These are phyloP conservation scores for Cryptocephalus primarius DNA, from an alignment of 2,888 invertebrate genomes.

Conservation along the genomic window DNA sequence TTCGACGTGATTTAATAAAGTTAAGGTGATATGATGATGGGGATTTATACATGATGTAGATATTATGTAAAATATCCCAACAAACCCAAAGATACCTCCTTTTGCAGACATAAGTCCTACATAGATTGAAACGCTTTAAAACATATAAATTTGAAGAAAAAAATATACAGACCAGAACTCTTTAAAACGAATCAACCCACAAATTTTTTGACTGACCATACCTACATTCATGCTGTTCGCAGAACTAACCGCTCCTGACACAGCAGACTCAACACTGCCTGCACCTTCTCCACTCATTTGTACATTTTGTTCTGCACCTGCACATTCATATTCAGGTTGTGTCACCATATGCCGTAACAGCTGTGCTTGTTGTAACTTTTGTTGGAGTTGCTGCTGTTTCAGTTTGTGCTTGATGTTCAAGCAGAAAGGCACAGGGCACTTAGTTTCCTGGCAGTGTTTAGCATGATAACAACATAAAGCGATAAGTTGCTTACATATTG, in stretches of 20 bases:
- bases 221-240: constrained; percentile 18
- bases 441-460: constrained; percentile 93
- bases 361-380: constrained; percentile 87
- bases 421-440: constrained; percentile 98
- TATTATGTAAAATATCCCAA: no score
- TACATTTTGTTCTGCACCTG: constrained; percentile 13
- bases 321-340: constrained; percentile 22
- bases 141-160: no score
- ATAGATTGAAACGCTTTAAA: no score
- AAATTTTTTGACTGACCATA: constrained; percentile 5
- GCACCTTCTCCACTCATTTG: constrained; percentile 25
- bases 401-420: constrained; percentile 96
- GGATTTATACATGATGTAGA: no score
- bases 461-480: constrained; percentile 98
- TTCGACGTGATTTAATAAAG: no score
- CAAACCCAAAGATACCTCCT: no score
- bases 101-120: no score
- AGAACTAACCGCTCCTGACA: constrained; percentile 45
- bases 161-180: no score
- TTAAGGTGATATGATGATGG: no score
- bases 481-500: constrained; percentile 97
- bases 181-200: no score
- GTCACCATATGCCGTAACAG: constrained; percentile 63
- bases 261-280: constrained; percentile 33
- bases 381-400: constrained; percentile 93